These are phyloP conservation scores for Schizotus pectinicornis DNA, from an alignment of 2,888 invertebrate species.

Conservation along the genomic window DNA sequence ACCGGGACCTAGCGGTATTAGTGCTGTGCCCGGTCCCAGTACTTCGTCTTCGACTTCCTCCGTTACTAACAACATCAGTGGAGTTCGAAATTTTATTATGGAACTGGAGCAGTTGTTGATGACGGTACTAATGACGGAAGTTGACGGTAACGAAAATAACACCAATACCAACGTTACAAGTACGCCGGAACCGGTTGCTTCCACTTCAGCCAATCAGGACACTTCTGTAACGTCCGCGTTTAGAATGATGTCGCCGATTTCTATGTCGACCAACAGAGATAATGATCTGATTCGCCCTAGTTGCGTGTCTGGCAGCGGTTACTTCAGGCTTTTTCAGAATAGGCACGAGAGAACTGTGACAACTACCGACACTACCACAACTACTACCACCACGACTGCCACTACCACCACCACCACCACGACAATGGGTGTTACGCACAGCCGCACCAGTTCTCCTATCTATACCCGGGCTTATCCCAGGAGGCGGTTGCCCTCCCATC, in stretches of 20 bases:
- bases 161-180: background rate
- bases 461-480: slow-evolving; percentile 31
- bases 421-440: slow-evolving; percentile 41
- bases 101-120: slow-evolving; percentile 47
- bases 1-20: background rate
- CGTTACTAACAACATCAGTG: slow-evolving; percentile 8
- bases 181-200: too few relatives aligned
- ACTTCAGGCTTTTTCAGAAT: slow-evolving; percentile 3
- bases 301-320: slow-evolving; percentile 4
- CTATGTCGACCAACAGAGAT: slow-evolving; percentile 13
- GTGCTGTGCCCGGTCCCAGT: background rate
- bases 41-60: slow-evolving; percentile 1
- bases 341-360: slow-evolving; percentile 6
- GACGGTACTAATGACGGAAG: slow-evolving; percentile 41
- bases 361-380: slow-evolving; percentile 12
- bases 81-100: slow-evolving; percentile 43
- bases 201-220: background rate
- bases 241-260: slow-evolving; percentile 14
- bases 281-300: slow-evolving; percentile 16
- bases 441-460: slow-evolving; percentile 37
- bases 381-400: slow-evolving; percentile 4
- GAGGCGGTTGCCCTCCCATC: slow-evolving; percentile 47
- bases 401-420: slow-evolving; percentile 15
- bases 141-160: slow-evolving; percentile 37
- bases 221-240: too few relatives aligned